These are phyloP conservation scores for Lypha dubia DNA, from an alignment of 2,888 invertebrate genomes.

Conservation along the genomic window DNA sequence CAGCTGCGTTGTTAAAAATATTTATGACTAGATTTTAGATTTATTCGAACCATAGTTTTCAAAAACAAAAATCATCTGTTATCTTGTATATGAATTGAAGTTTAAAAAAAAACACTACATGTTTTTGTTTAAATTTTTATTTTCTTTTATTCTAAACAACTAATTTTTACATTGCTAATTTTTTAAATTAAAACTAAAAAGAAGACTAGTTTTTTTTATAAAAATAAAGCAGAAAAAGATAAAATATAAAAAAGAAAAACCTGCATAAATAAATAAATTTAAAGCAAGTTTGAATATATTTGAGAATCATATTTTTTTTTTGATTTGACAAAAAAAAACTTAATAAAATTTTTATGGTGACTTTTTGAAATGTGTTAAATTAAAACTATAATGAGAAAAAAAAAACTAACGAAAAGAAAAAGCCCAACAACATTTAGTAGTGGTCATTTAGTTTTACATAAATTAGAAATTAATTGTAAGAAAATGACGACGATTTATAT, in stretches of 20 bases:
- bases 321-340: constrained; percentile 26
- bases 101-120: too few relatives aligned
- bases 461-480: constrained; percentile 47
- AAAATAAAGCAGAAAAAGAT: constrained; percentile 70
- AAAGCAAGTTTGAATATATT: constrained; percentile 39
- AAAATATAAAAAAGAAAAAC: constrained; percentile 73
- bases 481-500: constrained; percentile 58
- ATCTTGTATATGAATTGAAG: too few relatives aligned
- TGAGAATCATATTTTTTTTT: constrained; percentile 74
- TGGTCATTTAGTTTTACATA: constrained; percentile 64
- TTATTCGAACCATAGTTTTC: too few relatives aligned
- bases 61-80: too few relatives aligned
- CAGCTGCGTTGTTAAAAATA: too few relatives aligned
- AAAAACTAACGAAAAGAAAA: too few relatives aligned
- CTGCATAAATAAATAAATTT: constrained; percentile 17
- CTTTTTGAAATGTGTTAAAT: constrained; percentile 62
- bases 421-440: constrained; percentile 66
- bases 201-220: constrained; percentile 40
- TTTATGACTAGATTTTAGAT: too few relatives aligned
- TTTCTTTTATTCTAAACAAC: too few relatives aligned
- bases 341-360: constrained; percentile 37
- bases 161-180: not conserved
- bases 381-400: constrained; percentile 22
- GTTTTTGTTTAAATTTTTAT: too few relatives aligned
- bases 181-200: constrained; percentile 22